phyloP scores from a whole-genome alignment of 2,888 invertebrate genomes.

The Trissoscelio sp. region DNA sequence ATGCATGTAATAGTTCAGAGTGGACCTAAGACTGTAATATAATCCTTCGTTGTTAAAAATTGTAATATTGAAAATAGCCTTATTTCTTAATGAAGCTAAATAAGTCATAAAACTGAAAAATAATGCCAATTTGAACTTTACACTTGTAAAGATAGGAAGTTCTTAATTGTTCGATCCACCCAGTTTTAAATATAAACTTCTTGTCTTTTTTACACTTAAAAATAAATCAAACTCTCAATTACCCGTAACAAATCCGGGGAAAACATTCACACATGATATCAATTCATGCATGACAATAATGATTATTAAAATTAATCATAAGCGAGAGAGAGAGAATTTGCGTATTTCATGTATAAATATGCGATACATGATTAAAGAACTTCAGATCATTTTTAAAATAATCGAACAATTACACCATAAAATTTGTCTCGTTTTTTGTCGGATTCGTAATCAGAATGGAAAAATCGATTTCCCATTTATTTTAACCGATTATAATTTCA shows the following conservation, averaged over 20 bases:
- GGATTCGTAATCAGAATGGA: constrained; percentile 57
- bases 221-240: constrained; percentile 39
- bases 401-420: too few species aligned
- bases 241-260: constrained; percentile 67
- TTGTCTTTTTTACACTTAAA: constrained; percentile 5
- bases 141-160: not conserved
- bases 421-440: constrained; percentile 51
- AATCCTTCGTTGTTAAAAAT: constrained; percentile 23
- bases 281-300: constrained; percentile 34
- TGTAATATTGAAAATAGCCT: not conserved
- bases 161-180: not conserved
- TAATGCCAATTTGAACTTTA: not conserved
- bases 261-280: constrained; percentile 49
- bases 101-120: not conserved
- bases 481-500: constrained; percentile 40
- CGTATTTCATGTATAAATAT: too few species aligned
- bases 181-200: not conserved
- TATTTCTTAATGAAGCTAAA: too few species aligned
- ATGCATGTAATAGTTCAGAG: not conserved
- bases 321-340: too few species aligned
- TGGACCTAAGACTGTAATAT: constrained; percentile 4
- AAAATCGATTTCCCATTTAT: constrained; percentile 1
- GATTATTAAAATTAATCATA: constrained; percentile 19
- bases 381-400: constrained; percentile 30
- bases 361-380: not conserved